Conservation (phyloP, 2,113 vertebrate genomes). For the Rhea americana region DNA sequence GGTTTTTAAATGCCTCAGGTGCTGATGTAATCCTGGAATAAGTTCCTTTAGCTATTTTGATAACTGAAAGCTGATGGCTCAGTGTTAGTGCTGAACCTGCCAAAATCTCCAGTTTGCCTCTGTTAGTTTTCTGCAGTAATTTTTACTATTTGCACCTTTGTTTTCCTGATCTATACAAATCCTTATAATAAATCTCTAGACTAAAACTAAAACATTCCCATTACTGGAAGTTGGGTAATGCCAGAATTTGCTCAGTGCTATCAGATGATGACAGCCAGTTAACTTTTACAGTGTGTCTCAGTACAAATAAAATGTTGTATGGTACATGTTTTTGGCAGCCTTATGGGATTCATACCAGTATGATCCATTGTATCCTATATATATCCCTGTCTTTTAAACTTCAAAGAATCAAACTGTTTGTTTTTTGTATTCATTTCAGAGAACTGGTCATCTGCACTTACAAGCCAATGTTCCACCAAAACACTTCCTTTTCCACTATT, state of each 20-base stretch:
- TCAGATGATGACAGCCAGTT: background rate
- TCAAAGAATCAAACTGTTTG: background rate
- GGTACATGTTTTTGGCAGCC: background rate
- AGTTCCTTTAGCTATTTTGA: background rate
- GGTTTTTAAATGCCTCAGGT: background rate
- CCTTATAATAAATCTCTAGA: background rate
- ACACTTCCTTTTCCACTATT: background rate
- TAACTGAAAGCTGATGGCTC: background rate
- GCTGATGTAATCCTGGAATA: background rate
- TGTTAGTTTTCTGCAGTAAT: background rate
- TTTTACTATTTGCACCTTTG: background rate
- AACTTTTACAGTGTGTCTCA: background rate
- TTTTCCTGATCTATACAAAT: background rate
- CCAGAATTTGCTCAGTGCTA: slow-evolving; percentile 8
- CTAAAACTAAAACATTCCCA: background rate
- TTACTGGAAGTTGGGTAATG: background rate
- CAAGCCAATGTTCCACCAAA: slow-evolving; percentile 1
- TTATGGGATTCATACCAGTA: background rate
- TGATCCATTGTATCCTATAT: background rate
- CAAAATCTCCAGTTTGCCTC: background rate
- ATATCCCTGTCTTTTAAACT: background rate
- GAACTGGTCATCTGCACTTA: background rate
- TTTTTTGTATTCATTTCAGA: background rate
- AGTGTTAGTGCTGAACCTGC: background rate
- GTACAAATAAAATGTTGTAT: background rate